phyloP scores from a whole-genome alignment of 2,888 invertebrate genomes.

The Meta bourneti region DNA sequence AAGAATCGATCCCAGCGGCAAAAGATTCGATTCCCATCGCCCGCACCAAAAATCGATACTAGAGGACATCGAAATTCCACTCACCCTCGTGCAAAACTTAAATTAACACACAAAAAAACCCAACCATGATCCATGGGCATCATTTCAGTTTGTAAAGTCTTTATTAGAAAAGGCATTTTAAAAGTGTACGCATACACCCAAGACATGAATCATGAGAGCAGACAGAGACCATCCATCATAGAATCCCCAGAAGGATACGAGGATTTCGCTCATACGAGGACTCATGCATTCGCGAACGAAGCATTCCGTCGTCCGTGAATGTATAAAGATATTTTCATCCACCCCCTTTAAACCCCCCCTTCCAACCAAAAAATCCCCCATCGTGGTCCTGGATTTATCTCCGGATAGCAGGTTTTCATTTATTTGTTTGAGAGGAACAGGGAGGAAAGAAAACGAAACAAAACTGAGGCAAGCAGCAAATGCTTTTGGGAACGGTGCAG shows the following conservation, averaged over 20 bases:
- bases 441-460: constrained; percentile 33
- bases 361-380: background rate
- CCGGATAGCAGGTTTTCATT: constrained; percentile 58
- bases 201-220: constrained; percentile 66
- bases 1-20: constrained; percentile 51
- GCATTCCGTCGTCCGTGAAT: constrained; percentile 57
- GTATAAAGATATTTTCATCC: constrained; percentile 53
- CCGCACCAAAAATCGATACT: constrained; percentile 49
- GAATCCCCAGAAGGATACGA: constrained; percentile 57
- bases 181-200: constrained; percentile 45
- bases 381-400: constrained; percentile 65
- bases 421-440: constrained; percentile 38
- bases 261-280: constrained; percentile 39
- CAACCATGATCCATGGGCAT: constrained; percentile 60
- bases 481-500: constrained; percentile 34
- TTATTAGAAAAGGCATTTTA: constrained; percentile 74
- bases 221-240: constrained; percentile 64
- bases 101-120: background rate
- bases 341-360: background rate
- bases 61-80: background rate
- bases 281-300: constrained; percentile 5
- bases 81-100: background rate
- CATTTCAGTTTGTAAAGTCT: constrained; percentile 69
- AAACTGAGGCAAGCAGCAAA: constrained; percentile 25
- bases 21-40: constrained; percentile 55